Percentiles rank a stretch among this genome's conserved stretches.
phyloP scores from a whole-genome alignment of 2,888 invertebrate species.

The Lamproptera curius region DNA sequence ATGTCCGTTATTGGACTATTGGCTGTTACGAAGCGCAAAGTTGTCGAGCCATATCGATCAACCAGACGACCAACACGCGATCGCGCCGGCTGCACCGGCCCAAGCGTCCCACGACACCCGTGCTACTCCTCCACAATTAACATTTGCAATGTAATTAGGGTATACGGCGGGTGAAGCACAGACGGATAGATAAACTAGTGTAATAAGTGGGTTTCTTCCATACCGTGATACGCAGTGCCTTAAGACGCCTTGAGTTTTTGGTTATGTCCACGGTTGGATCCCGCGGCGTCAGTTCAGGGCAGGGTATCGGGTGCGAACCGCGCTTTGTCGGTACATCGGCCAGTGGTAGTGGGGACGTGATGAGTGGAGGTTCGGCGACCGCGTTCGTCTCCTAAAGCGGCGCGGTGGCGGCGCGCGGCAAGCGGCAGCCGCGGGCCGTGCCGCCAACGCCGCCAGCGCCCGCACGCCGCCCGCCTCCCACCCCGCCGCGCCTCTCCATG shows the following conservation, averaged over 20 bases:
- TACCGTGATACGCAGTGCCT: conserved; percentile 9
- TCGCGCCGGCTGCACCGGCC: conserved; percentile 56
- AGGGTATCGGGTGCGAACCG: background rate
- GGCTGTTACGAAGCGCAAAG: conserved; percentile 55
- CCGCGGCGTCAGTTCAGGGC: background rate
- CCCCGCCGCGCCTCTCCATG: conserved; percentile 79
- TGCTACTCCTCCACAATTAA: conserved; percentile 21
- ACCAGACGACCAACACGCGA: conserved; percentile 62
- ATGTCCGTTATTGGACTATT: conserved; percentile 36
- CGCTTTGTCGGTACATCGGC: conserved; percentile 5
- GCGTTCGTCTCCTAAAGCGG: conserved; percentile 19
- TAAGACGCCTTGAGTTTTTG: background rate
- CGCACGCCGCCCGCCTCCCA: conserved; percentile 62
- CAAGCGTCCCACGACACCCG: conserved; percentile 31
- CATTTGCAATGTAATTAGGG: conserved; percentile 13
- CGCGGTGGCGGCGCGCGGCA: conserved; percentile 41
- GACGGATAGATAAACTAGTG: too few species aligned
- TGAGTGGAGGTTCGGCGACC: conserved; percentile 12
- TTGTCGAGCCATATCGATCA: conserved; percentile 70
- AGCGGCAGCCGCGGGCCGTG: conserved; percentile 38
- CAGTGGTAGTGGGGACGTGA: conserved; percentile 2
- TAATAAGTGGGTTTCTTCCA: too few species aligned
- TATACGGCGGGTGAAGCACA: background rate
- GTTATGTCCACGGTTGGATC: background rate
- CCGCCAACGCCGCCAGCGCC: conserved; percentile 63